Evolutionary conservation across 2,797 vertebrate genomes (phyloP).

Genomic region (Pelobates cultripes): DNA sequence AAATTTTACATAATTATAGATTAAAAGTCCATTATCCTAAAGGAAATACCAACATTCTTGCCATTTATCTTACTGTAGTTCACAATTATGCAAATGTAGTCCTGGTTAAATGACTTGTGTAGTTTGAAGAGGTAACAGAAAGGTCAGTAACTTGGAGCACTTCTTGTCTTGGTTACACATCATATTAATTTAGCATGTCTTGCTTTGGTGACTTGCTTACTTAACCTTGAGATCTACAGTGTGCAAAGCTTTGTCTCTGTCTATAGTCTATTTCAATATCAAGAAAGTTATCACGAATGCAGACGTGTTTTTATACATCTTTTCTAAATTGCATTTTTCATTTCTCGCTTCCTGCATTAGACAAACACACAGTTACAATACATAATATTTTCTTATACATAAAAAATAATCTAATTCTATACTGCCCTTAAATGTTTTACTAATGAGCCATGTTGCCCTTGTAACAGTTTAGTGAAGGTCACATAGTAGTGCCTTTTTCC

Average conservation of each 20-base stretch:
- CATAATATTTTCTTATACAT: too few species aligned
- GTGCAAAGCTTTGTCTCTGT: slow-evolving; percentile 6
- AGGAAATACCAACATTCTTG: background rate
- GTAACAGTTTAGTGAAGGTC: too few species aligned
- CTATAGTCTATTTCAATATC: slow-evolving; percentile 2
- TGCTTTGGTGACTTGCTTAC: slow-evolving; percentile 32
- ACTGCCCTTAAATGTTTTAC: too few species aligned
- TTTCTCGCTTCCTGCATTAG: background rate
- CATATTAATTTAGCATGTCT: slow-evolving; percentile 32
- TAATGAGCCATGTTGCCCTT: too few species aligned
- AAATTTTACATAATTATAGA: too few species aligned
- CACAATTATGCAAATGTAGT: slow-evolving; percentile 40
- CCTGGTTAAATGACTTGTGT: slow-evolving; percentile 26
- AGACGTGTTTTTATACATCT: background rate
- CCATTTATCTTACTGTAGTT: slow-evolving; percentile 7
- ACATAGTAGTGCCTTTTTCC: too few species aligned
- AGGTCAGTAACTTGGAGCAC: slow-evolving; percentile 34
- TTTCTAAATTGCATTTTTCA: background rate
- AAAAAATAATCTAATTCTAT: too few species aligned
- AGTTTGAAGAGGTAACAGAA: slow-evolving; percentile 40
- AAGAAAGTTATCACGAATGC: background rate
- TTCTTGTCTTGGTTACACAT: slow-evolving; percentile 25
- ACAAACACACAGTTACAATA: background rate
- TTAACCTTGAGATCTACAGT: slow-evolving; percentile 35
- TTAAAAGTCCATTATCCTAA: too few species aligned